Percentiles rank a stretch among this genome's conserved stretches.
Conservation (phyloP, 2,888 invertebrate species). For the Bellardia bayeri region DNA sequence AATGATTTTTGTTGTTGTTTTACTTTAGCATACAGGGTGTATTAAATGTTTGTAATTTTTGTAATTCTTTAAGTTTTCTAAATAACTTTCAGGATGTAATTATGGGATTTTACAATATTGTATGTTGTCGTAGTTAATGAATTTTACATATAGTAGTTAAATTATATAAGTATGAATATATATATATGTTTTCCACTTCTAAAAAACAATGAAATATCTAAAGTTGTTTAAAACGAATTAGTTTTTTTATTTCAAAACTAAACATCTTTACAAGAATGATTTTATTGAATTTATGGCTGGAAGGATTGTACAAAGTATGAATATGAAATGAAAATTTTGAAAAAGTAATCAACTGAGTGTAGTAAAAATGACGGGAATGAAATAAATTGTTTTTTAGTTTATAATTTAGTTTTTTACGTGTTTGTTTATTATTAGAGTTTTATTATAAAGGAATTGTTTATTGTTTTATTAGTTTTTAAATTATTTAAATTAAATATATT, state of each 20-base stretch:
- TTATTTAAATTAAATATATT: slow-evolving; percentile 61
- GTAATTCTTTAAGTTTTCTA: slow-evolving; percentile 42
- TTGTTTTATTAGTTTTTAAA: slow-evolving; percentile 54
- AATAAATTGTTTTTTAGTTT: slow-evolving; percentile 55
- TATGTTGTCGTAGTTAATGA: slow-evolving; percentile 23
- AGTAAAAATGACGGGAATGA: slow-evolving; percentile 46
- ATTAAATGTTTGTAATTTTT: slow-evolving; percentile 61
- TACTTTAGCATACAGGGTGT: slow-evolving; percentile 64
- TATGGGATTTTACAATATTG: slow-evolving; percentile 69
- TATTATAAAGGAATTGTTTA: slow-evolving; percentile 59
- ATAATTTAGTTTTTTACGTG: slow-evolving; percentile 60
- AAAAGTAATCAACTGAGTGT: slow-evolving; percentile 14
- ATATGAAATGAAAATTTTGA: slow-evolving; percentile 36
- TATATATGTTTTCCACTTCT: slow-evolving; percentile 24
- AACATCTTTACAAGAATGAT: no score
- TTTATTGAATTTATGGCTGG: no score
- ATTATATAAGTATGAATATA: slow-evolving; percentile 52
- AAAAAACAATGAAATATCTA: slow-evolving; percentile 63
- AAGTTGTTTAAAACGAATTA: slow-evolving; percentile 53
- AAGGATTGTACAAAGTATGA: background rate
- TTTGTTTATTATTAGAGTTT: slow-evolving; percentile 61
- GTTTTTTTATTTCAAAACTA: slow-evolving; percentile 32
- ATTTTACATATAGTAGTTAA: slow-evolving; percentile 39
- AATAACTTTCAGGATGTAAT: slow-evolving; percentile 42
- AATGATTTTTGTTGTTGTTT: slow-evolving; percentile 65